Conservation (phyloP, 2,797 vertebrate genomes). For the Paedocypris micromegethes region DNA sequence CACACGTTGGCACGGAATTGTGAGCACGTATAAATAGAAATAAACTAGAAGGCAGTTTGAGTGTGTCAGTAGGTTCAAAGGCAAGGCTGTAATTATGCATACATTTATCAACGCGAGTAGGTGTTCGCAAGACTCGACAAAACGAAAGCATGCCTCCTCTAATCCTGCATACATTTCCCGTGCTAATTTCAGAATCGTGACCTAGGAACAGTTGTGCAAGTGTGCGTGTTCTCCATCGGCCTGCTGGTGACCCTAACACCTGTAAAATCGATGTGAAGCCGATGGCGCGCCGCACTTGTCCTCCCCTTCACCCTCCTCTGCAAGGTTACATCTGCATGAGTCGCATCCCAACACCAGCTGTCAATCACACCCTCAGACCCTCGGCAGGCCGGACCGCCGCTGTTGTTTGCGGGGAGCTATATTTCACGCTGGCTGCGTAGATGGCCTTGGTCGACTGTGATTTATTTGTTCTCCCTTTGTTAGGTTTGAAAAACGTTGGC, state of each 20-base stretch:
- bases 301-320: conserved; percentile 24
- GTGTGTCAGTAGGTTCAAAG: conserved; percentile 21
- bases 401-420: conserved; percentile 10
- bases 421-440: conserved; percentile 20
- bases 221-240: not conserved
- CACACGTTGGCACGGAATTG: conserved; percentile 10
- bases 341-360: conserved; percentile 15
- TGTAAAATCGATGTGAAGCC: conserved; percentile 31
- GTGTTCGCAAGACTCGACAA: conserved; percentile 19
- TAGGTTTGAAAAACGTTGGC: not conserved
- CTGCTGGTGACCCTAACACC: conserved; percentile 37
- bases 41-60: conserved; percentile 2
- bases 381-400: not conserved
- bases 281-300: not conserved
- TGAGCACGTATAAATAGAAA: conserved; percentile 26
- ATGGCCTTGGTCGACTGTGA: conserved; percentile 7
- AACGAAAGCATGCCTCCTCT: conserved; percentile 4
- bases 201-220: not conserved
- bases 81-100: conserved; percentile 24
- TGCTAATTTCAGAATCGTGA: too few species aligned
- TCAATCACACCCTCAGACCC: conserved; percentile 14
- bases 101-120: conserved; percentile 24
- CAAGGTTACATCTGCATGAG: conserved; percentile 24
- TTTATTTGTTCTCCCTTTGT: not conserved
- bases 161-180: too few species aligned